These are phyloP conservation scores for Pseudomyrmex flavicornis DNA, from an alignment of 1,140 invertebrate species.

Conservation along the genomic window DNA sequence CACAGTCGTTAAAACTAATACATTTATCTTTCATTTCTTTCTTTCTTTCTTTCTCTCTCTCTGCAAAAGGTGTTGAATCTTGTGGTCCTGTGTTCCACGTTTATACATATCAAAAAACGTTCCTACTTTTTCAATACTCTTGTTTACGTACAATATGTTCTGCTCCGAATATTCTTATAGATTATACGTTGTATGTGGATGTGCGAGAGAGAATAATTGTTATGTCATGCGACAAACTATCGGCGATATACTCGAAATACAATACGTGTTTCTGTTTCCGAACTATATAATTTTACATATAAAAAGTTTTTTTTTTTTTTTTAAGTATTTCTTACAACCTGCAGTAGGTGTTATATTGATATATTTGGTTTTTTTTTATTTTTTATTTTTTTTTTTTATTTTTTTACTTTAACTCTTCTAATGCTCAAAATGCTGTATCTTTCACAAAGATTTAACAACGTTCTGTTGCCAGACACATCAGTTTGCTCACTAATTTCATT, in stretches of 20 bases:
- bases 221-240: conserved; percentile 62
- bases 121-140: conserved; percentile 38
- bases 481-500: conserved; percentile 46
- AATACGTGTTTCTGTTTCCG: conserved; percentile 54
- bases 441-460: conserved; percentile 61
- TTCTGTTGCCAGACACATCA: conserved; percentile 48
- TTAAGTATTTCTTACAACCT: conserved; percentile 72
- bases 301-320: conserved; percentile 71
- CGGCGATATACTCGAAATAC: conserved; percentile 60
- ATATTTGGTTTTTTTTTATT: too few relatives aligned
- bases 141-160: conserved; percentile 39
- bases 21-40: neutral
- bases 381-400: too few relatives aligned
- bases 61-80: conserved; percentile 50
- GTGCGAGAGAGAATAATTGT: conserved; percentile 61
- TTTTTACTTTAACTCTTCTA: conserved; percentile 32
- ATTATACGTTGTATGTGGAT: conserved; percentile 38
- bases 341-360: conserved; percentile 61
- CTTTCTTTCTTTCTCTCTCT: too few relatives aligned
- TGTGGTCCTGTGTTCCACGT: conserved; percentile 43
- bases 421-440: conserved; percentile 51
- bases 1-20: conserved; percentile 67
- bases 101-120: conserved; percentile 58
- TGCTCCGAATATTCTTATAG: conserved; percentile 32
- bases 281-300: conserved; percentile 70